Percentiles rank a stretch among this genome's conserved stretches.
Conservation (phyloP, 2,888 invertebrate genomes). For the Sarcophaga caerulescens region DNA sequence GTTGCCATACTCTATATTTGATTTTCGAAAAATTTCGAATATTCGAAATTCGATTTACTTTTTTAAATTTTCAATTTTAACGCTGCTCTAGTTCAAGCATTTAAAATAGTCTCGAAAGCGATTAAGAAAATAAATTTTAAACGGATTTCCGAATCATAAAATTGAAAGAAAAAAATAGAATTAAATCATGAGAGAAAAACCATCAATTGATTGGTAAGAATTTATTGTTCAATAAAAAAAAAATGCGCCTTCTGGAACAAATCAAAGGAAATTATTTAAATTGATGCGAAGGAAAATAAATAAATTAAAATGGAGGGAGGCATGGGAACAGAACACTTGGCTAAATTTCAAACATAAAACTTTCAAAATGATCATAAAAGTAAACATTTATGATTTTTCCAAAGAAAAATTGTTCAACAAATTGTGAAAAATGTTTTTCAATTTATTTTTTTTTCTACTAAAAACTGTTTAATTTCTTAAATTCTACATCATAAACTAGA, state of each 20-base stretch:
- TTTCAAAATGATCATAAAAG: conserved; percentile 7
- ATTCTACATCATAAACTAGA: too few relatives aligned
- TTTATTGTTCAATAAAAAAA: too few relatives aligned
- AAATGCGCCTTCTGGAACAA: conserved; percentile 2
- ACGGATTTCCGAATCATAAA: conserved; percentile 45
- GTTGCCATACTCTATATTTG: too few relatives aligned
- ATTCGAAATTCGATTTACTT: too few relatives aligned
- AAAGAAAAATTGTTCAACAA: conserved; percentile 6
- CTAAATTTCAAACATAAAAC: conserved; percentile 21
- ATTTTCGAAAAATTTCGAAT: too few relatives aligned
- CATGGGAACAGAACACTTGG: background rate
- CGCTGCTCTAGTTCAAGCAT: background rate
- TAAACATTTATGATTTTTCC: conserved; percentile 15
- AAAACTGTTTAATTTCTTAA: background rate
- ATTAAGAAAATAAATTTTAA: conserved; percentile 23
- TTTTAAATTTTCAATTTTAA: too few relatives aligned
- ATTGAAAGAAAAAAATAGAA: background rate
- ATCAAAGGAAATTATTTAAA: conserved; percentile 32
- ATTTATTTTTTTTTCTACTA: conserved; percentile 9
- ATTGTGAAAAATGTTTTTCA: background rate
- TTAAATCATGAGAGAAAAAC: conserved; percentile 25
- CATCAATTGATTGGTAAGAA: conserved; percentile 2
- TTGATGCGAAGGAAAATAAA: conserved; percentile 9
- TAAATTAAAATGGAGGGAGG: background rate
- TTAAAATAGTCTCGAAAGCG: conserved; percentile 28